These are phyloP conservation scores for Peromyscus eremicus DNA, from an alignment of 2,797 vertebrate genomes.

Conservation along the genomic window DNA sequence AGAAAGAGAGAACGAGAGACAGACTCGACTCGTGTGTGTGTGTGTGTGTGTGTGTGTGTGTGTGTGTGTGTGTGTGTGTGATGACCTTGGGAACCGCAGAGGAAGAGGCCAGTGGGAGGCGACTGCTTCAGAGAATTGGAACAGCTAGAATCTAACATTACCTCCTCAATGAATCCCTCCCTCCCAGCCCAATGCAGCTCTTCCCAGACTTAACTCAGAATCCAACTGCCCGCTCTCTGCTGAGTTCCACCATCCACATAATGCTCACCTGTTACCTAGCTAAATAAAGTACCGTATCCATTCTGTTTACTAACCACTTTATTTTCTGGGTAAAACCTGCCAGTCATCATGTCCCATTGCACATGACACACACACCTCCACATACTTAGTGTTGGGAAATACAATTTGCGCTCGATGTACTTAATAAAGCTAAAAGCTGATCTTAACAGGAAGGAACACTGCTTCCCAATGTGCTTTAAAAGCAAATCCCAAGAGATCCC, in stretches of 20 bases:
- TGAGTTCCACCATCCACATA: background rate
- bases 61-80: no score
- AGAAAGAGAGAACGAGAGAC: background rate
- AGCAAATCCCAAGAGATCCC: background rate
- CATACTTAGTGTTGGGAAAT: background rate
- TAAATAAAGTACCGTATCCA: background rate
- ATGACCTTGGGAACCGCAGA: background rate
- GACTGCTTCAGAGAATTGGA: background rate
- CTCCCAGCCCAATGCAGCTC: background rate
- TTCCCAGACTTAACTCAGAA: background rate
- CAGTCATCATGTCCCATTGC: background rate
- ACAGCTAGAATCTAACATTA: background rate
- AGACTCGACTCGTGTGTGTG: no score
- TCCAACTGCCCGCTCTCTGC: background rate
- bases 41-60: no score
- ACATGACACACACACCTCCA: background rate
- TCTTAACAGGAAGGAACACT: background rate
- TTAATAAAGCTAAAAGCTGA: conserved; percentile 23
- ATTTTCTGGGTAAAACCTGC: background rate
- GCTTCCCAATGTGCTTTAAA: conserved; percentile 23
- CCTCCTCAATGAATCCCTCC: background rate
- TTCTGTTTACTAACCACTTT: background rate
- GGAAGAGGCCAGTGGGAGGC: background rate
- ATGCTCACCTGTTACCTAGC: background rate
- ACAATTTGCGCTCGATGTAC: background rate